These are phyloP conservation scores for Achatina immaculata DNA, from an alignment of 1,140 invertebrate species.

Conservation along the genomic window DNA sequence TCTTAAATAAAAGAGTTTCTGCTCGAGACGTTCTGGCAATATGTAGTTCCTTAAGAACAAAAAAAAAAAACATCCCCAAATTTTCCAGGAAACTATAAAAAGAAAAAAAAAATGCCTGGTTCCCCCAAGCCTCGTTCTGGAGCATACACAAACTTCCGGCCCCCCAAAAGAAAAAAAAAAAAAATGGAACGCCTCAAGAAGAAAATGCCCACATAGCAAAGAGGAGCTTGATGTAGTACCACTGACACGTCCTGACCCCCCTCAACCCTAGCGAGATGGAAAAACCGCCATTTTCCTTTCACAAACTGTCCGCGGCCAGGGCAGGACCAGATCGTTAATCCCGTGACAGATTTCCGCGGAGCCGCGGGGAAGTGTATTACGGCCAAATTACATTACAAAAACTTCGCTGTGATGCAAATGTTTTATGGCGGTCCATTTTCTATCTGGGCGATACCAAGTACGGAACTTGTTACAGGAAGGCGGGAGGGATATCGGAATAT, in stretches of 20 bases:
- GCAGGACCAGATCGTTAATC: neutral
- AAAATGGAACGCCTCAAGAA: neutral
- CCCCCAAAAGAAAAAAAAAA: no score
- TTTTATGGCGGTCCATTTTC: slow-evolving; percentile 14
- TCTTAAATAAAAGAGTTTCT: no score
- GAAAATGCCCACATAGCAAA: neutral
- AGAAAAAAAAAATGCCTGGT: no score
- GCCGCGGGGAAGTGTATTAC: slow-evolving; percentile 13
- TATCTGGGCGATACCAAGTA: neutral
- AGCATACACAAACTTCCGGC: no score
- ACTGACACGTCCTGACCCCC: slow-evolving; percentile 10
- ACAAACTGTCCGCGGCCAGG: neutral
- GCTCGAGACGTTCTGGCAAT: no score
- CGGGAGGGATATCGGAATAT: no score
- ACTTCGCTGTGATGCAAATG: slow-evolving; percentile 27
- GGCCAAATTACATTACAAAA: slow-evolving; percentile 35
- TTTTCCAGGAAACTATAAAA: no score
- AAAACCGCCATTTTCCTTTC: slow-evolving; percentile 3
- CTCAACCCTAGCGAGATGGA: neutral
- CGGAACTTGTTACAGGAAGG: neutral
- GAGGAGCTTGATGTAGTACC: neutral
- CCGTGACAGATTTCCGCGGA: slow-evolving; percentile 9
- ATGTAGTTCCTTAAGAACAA: no score
- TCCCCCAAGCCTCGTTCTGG: no score
- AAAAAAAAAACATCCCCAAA: no score